Conservation (phyloP, 2,113 vertebrate species). For the Lanius ludovicianus region DNA sequence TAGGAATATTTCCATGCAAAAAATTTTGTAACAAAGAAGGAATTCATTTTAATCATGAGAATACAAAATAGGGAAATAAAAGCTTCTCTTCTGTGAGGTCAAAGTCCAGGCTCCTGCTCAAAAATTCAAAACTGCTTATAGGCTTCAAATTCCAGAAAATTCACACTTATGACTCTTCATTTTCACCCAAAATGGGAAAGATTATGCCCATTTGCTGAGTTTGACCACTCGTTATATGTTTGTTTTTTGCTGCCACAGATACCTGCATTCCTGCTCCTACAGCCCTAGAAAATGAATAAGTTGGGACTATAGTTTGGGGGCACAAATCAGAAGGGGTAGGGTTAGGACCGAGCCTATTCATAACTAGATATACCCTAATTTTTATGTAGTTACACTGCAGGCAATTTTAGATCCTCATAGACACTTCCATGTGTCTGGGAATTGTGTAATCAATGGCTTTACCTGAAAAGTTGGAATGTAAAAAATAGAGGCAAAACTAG, state of each 20-base stretch:
- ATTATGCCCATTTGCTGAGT: accelerated
- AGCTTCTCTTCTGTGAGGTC: neutral
- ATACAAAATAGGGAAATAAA: neutral
- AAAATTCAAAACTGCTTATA: neutral
- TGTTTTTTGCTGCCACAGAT: neutral
- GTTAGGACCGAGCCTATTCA: neutral
- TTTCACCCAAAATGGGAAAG: neutral
- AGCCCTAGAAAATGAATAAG: neutral
- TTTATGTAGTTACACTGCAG: neutral
- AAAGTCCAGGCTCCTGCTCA: neutral
- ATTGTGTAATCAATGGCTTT: neutral
- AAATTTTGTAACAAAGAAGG: neutral
- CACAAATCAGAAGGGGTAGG: neutral
- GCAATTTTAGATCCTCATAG: neutral
- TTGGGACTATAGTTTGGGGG: neutral
- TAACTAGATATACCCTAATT: neutral
- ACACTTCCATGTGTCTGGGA: neutral
- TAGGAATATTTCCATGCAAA: neutral
- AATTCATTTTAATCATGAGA: neutral
- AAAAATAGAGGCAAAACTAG: neutral
- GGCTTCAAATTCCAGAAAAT: neutral
- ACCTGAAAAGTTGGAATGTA: neutral
- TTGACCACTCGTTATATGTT: neutral
- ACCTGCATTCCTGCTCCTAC: neutral
- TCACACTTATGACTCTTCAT: accelerated